Percentiles rank a stretch among this genome's conserved stretches.
Evolutionary conservation across 2,113 vertebrate species (phyloP).

Genomic region (Coptodon bakossiorum): DNA sequence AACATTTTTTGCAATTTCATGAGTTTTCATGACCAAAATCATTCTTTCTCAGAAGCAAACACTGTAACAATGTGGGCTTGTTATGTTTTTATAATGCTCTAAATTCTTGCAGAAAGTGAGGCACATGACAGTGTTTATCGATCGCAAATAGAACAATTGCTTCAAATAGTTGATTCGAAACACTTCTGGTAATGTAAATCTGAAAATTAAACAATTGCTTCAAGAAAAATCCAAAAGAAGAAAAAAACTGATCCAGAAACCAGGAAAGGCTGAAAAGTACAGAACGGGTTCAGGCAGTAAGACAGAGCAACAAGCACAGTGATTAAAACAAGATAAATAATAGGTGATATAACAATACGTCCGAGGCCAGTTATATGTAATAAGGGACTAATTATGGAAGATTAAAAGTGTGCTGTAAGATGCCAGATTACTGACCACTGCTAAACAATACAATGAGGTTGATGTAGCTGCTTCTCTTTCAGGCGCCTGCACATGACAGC

Average conservation of each 20-base stretch:
- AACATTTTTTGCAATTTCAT: neutral
- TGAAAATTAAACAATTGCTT: neutral
- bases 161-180: neutral
- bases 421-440: neutral
- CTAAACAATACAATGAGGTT: neutral
- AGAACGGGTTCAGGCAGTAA: neutral
- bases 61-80: neutral
- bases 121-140: neutral
- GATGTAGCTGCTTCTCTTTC: neutral
- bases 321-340: neutral
- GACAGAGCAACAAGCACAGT: neutral
- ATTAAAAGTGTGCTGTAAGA: neutral
- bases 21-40: neutral
- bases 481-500: neutral
- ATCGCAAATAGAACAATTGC: fast-evolving
- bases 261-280: neutral
- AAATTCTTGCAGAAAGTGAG: neutral
- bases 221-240: neutral
- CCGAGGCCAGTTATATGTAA: neutral
- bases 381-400: neutral
- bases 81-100: neutral
- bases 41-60: neutral
- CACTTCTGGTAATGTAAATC: neutral
- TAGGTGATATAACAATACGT: neutral
- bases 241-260: neutral